Evolutionary conservation across 2,113 vertebrate species (phyloP).

Genomic region (Setophaga petechia): DNA sequence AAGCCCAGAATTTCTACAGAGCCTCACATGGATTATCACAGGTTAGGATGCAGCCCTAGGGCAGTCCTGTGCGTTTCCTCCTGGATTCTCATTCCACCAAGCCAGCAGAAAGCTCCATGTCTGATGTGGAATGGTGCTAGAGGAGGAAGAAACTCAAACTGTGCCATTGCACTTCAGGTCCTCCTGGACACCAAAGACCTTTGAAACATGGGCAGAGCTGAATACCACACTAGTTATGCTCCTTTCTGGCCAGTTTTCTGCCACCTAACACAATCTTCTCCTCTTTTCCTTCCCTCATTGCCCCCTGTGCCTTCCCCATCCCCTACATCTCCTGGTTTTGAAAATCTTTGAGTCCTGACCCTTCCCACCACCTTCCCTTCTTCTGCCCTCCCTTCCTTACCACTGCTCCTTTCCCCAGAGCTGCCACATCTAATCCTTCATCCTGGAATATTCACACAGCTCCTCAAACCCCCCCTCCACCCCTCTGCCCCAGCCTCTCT

Average conservation of each 20-base stretch:
- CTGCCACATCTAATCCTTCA: neutral
- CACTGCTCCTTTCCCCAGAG: neutral
- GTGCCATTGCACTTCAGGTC: neutral
- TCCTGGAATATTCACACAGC: neutral
- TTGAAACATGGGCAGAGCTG: neutral
- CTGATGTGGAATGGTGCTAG: neutral
- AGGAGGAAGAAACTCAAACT: neutral
- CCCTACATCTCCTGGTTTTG: neutral
- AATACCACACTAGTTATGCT: neutral
- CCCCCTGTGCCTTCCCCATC: neutral
- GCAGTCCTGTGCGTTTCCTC: neutral
- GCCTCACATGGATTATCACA: neutral
- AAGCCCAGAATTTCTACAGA: neutral
- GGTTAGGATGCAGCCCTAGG: neutral
- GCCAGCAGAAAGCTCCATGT: neutral
- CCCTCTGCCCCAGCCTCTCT: neutral
- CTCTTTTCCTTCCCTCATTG: neutral
- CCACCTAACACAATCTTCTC: neutral
- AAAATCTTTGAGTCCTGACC: neutral
- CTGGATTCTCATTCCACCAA: neutral
- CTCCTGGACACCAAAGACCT: neutral
- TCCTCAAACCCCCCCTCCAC: neutral
- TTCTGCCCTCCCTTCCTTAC: neutral
- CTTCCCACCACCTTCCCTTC: neutral
- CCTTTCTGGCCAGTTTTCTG: neutral